Base-by-base conservation (phyloP, 2,797 vertebrate species). In the Myoxocephalus aenaeus region DNA sequence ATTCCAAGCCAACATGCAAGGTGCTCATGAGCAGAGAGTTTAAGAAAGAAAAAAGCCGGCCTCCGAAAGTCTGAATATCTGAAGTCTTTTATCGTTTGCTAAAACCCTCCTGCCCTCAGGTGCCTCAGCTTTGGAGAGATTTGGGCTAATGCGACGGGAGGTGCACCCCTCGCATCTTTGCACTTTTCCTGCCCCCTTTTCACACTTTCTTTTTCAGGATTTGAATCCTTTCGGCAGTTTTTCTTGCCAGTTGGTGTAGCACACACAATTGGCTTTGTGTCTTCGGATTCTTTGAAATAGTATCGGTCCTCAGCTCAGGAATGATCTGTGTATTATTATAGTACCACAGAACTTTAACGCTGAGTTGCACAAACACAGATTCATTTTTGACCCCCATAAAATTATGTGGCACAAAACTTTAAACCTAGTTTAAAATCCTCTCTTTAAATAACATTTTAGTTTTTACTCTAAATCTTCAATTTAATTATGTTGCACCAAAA, bases 51-150 rank as follows among this genome's bases (percentile, higher is more conserved):
- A 62, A 66, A 67, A 68, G 65, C 32, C 36, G 40, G 72, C 38
- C 66, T 73, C 61, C 66, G 81, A 86, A 71, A 3, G 22, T 79
- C 73, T 71, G 75, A 88, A 88, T 86, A 74, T n/a, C n/a, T n/a
- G n/a, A n/a, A n/a, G 84, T 53, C 65, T 91, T 89, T 87, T 79
- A 77, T 80, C 87, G 83, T 91, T 85, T 72, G 71, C 69, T 75
- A n/a, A 77, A 82, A 84, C 65, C 44, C 59, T 58, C 8, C 70
- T 42, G 54, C 75, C 73, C 74, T 73, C 59, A 27, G 57, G 79
- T 77, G 79, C 65, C 66, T 44, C 54, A 27, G 77, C 48, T 82
- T 89, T 63, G 29, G 29, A 63, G 29, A 79, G 65, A 77, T 81
- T 66, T 73, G 56, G 58, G 65, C 50, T 57, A 42, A 78, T 67